phyloP scores from a whole-genome alignment of 2,113 vertebrate species.

The Anhinga anhinga region DNA sequence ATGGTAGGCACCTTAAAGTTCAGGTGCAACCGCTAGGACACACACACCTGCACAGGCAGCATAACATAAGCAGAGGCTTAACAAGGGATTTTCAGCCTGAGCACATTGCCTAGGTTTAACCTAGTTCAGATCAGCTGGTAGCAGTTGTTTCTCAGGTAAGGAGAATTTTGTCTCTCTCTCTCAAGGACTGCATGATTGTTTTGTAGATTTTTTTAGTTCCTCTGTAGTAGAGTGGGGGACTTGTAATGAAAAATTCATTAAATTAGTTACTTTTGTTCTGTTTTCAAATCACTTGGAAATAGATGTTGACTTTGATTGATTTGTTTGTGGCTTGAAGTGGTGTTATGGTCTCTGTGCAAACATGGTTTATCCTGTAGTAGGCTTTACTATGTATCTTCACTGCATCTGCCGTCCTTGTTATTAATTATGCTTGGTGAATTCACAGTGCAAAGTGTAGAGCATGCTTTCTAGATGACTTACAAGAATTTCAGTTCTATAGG shows the following conservation, averaged over 20 bases:
- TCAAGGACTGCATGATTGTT: neutral
- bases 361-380: neutral
- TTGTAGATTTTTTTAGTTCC: neutral
- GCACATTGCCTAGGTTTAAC: fast-evolving
- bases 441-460: neutral
- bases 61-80: neutral
- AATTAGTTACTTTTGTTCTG: conserved; percentile 40
- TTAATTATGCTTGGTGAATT: neutral
- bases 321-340: conserved; percentile 30
- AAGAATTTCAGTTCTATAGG: neutral
- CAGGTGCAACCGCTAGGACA: neutral
- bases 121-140: neutral
- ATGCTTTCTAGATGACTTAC: fast-evolving
- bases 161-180: neutral
- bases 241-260: conserved; percentile 47
- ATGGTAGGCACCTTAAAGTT: neutral
- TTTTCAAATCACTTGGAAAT: conserved; percentile 52
- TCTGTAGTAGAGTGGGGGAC: neutral
- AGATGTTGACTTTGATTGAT: conserved; percentile 54
- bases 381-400: neutral
- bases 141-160: neutral
- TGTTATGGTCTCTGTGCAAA: neutral
- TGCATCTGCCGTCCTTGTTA: neutral
- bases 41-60: neutral
- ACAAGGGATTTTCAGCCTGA: fast-evolving